phyloP scores from a whole-genome alignment of 2,797 vertebrate species.

The Taeniopygia guttata region DNA sequence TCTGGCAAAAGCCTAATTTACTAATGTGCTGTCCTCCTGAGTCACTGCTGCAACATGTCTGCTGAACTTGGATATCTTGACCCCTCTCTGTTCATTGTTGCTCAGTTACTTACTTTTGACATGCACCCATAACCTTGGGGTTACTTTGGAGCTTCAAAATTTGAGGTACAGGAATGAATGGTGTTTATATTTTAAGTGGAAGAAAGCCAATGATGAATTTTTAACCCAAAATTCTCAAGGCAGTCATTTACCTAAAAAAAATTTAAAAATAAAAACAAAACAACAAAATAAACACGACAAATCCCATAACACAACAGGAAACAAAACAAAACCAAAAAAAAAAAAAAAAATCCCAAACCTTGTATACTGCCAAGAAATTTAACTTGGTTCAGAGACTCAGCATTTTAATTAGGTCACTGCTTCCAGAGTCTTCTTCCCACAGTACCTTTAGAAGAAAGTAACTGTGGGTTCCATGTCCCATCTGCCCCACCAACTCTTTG shows the following conservation, averaged over 20 bases:
- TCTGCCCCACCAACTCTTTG: not conserved
- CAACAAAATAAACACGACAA: not conserved
- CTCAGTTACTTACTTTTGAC: slow-evolving; percentile 15
- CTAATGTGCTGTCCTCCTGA: slow-evolving; percentile 67
- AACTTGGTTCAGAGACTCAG: not conserved
- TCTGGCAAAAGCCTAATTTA: slow-evolving; percentile 69
- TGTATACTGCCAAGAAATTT: not conserved
- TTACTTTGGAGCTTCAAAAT: not conserved
- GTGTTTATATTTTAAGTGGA: not conserved
- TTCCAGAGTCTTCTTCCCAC: not conserved
- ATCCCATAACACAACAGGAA: not conserved
- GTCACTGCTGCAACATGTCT: slow-evolving; percentile 38
- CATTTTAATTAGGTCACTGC: not conserved
- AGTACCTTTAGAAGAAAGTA: not conserved
- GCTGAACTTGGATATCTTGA: slow-evolving; percentile 57
- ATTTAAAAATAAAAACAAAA: not conserved
- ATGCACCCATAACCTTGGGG: not conserved
- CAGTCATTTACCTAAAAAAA: not conserved
- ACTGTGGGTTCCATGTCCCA: not conserved
- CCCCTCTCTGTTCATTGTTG: slow-evolving; percentile 15
- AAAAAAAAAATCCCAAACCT: not conserved
- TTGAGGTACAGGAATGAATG: not conserved
- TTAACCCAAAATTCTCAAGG: not conserved
- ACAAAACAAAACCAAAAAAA: no score
- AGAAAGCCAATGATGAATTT: not conserved